Evolutionary conservation across 2,888 invertebrate genomes (phyloP).

Genomic region (Carpatolechia fugitivella): DNA sequence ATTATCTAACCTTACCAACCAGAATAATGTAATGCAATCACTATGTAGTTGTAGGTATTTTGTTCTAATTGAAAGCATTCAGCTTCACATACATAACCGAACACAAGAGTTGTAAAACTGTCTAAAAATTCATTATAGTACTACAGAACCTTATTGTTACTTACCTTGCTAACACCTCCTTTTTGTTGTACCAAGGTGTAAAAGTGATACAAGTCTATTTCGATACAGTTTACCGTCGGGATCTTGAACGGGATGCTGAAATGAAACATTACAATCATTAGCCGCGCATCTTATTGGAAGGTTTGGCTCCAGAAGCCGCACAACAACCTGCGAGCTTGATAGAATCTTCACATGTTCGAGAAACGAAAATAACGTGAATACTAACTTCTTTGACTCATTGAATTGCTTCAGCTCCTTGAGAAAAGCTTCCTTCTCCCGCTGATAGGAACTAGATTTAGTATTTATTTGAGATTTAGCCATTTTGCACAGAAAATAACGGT

Average conservation of each 20-base stretch:
- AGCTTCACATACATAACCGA: too few relatives aligned
- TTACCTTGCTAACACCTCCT: conserved; percentile 97
- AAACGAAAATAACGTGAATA: neutral
- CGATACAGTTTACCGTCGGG: conserved; percentile 91
- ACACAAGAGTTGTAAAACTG: too few relatives aligned
- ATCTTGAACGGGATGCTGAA: conserved; percentile 80
- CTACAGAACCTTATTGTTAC: too few relatives aligned
- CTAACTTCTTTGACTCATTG: conserved; percentile 95
- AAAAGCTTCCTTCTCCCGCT: conserved; percentile 88
- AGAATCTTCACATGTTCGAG: too few relatives aligned
- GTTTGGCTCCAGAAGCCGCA: neutral
- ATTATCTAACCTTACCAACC: too few relatives aligned
- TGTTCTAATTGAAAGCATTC: too few relatives aligned
- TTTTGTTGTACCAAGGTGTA: conserved; percentile 94
- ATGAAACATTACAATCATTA: conserved; percentile 37
- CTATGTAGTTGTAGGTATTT: too few relatives aligned
- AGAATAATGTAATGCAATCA: too few relatives aligned
- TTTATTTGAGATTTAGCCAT: conserved; percentile 76
- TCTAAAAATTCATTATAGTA: too few relatives aligned
- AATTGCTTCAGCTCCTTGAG: conserved; percentile 92
- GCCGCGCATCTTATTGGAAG: neutral
- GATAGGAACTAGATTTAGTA: conserved; percentile 83
- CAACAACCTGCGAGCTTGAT: too few relatives aligned
- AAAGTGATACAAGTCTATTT: conserved; percentile 94
- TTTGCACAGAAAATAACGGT: conserved; percentile 30